These are phyloP conservation scores for Myiothlypis coronata DNA, from an alignment of 2,797 vertebrate species.

Conservation along the genomic window DNA sequence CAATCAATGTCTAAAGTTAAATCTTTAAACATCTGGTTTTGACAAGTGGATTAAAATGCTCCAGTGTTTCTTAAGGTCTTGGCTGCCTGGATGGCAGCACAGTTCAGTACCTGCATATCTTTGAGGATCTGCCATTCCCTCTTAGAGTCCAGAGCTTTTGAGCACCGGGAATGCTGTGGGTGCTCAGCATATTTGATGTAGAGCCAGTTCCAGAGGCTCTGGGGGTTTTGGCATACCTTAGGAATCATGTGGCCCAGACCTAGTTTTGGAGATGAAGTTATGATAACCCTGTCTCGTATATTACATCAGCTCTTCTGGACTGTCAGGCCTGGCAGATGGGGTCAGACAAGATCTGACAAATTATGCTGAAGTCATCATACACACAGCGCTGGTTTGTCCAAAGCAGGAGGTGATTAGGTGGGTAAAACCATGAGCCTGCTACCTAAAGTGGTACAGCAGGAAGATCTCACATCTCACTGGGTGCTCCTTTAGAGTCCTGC, in stretches of 20 bases:
- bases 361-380: neutral
- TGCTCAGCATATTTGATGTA: neutral
- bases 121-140: neutral
- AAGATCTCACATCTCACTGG: neutral
- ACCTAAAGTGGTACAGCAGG: neutral
- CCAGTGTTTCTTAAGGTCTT: neutral
- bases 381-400: neutral
- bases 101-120: neutral
- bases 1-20: neutral
- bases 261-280: constrained; percentile 4
- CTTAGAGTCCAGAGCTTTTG: neutral
- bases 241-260: neutral
- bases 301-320: neutral
- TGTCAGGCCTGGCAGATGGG: neutral
- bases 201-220: neutral
- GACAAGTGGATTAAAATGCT: neutral
- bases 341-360: neutral
- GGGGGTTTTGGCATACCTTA: neutral
- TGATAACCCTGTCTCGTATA: neutral
- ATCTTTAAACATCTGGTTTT: neutral
- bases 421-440: neutral
- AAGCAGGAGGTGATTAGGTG: neutral
- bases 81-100: neutral
- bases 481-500: neutral
- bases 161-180: neutral